Evolutionary conservation across 2,888 invertebrate species (phyloP), one percentile per base, ranked within the genome.

Genomic region (Aleiodes testaceus): DNA sequence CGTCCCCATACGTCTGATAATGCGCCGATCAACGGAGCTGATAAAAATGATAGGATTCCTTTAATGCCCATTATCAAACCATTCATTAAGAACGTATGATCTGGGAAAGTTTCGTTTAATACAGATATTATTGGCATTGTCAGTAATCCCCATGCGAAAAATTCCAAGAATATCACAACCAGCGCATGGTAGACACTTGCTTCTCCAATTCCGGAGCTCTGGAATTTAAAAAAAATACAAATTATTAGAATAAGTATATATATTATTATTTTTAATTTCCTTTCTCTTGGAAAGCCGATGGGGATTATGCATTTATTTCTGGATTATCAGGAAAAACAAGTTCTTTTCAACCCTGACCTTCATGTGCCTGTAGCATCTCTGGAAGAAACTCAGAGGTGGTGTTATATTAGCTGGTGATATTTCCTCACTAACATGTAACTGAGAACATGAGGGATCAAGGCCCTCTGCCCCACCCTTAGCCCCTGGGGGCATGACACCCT

Each of bases 51-150:
- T 81, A 99, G 89, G 81, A 99, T 93, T 82, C 99, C 99, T 91
- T 97, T 98, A 85, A 98, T 96, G 80, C 99, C 99, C 93, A 99
- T 97, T 85, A 99, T 98, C 80, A 99, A 91, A 74, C 99, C 99
- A 91, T 99, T 99, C 97, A 99, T 98, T 73, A 98, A 91, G 89
- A 99, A 99, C 85, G 98, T 99, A 88, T 99, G 98, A 88, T 97
- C 95, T 77, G 99, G 99, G 90, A 99, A 99, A 72, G 99, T 99
- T 82, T 94, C 95, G 89, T 99, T 98, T 79, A 99, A 91, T 82
- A 97, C 96, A 70, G 85, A 89, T 87, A 99, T 99, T 85, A 99
- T 95, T 72, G 99, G 99, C 92, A 98, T 97, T 77, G 99, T 99
- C 78, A 99, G 92, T 79, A 99, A 91, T 68, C 99, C 99, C 99